Percentiles rank a stretch among this genome's conserved stretches.
Evolutionary conservation across 2,888 invertebrate species (phyloP).

Genomic region (Nephrocerus scutellatus): DNA sequence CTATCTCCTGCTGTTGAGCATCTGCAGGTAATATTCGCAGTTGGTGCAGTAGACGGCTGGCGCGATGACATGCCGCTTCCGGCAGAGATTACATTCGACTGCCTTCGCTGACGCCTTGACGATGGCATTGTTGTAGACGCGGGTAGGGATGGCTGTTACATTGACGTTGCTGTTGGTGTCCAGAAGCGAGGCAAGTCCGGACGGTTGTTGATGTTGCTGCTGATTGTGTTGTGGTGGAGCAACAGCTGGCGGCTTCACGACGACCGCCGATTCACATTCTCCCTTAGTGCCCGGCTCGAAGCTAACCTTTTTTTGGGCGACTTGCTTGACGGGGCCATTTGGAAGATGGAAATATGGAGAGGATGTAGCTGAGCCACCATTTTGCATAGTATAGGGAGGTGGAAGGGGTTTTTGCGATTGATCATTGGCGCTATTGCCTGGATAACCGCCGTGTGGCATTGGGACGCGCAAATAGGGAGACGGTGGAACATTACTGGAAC

Average conservation of each 20-base stretch:
- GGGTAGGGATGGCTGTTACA: conserved; percentile 46
- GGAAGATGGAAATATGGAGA: conserved; percentile 28
- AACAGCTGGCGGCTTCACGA: conserved; percentile 17
- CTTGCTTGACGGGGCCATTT: conserved; percentile 39
- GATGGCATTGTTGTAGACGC: conserved; percentile 48
- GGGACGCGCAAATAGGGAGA: conserved; percentile 58
- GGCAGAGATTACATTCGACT: conserved; percentile 75
- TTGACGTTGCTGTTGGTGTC: conserved; percentile 29
- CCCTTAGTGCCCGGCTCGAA: conserved; percentile 69
- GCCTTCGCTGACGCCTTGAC: conserved; percentile 52
- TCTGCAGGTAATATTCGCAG: conserved; percentile 87
- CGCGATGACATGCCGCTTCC: conserved; percentile 72
- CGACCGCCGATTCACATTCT: conserved; percentile 46
- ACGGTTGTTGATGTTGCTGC: conserved; percentile 14
- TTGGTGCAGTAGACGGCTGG: conserved; percentile 80
- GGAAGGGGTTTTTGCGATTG: conserved; percentile 33
- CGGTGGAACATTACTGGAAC: conserved; percentile 25
- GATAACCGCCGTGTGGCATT: conserved; percentile 53
- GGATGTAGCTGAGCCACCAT: conserved; percentile 10
- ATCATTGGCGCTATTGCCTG: conserved; percentile 56
- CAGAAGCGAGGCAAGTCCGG: no score
- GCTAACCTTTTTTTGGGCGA: conserved; percentile 62
- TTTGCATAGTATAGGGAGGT: conserved; percentile 26
- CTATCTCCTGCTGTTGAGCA: conserved; percentile 45
- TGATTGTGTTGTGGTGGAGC: conserved; percentile 27